Evolutionary conservation across 2,888 invertebrate genomes (phyloP).

Genomic region (Drosophila limbata): DNA sequence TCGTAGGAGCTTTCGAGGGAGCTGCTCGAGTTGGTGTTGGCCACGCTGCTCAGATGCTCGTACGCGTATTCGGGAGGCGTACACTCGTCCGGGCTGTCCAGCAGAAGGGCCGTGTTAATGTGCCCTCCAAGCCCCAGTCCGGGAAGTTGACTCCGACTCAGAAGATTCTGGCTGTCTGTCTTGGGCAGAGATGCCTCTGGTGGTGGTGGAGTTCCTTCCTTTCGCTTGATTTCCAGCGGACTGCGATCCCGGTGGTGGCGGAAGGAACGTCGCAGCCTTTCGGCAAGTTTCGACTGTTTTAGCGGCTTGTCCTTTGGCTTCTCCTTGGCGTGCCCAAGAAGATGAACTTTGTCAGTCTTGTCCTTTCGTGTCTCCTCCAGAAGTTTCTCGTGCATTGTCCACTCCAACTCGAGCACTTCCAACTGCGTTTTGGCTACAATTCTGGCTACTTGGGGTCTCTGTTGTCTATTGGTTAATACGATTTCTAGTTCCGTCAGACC

Average conservation of each 20-base stretch:
- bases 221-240: slow-evolving; percentile 73
- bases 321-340: slow-evolving; percentile 68
- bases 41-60: slow-evolving; percentile 81
- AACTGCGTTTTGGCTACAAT: slow-evolving; percentile 27
- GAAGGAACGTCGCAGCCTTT: slow-evolving; percentile 80
- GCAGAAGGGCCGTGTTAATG: slow-evolving; percentile 79
- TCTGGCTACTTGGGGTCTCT: slow-evolving; percentile 30
- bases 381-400: slow-evolving; percentile 82
- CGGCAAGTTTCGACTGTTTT: slow-evolving; percentile 81
- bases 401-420: slow-evolving; percentile 25
- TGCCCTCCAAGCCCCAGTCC: slow-evolving; percentile 72
- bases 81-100: slow-evolving; percentile 83
- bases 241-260: slow-evolving; percentile 78
- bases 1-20: slow-evolving; percentile 81
- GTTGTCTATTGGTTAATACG: slow-evolving; percentile 55
- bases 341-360: slow-evolving; percentile 72
- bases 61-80: slow-evolving; percentile 83
- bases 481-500: slow-evolving; percentile 82
- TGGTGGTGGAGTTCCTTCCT: slow-evolving; percentile 30
- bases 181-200: slow-evolving; percentile 35
- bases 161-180: slow-evolving; percentile 51
- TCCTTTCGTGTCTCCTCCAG: slow-evolving; percentile 71
- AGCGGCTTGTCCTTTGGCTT: slow-evolving; percentile 65
- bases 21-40: slow-evolving; percentile 82
- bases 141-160: slow-evolving; percentile 57